phyloP scores from a whole-genome alignment of 1,140 invertebrate species.

The Tetragnatha versicolor region DNA sequence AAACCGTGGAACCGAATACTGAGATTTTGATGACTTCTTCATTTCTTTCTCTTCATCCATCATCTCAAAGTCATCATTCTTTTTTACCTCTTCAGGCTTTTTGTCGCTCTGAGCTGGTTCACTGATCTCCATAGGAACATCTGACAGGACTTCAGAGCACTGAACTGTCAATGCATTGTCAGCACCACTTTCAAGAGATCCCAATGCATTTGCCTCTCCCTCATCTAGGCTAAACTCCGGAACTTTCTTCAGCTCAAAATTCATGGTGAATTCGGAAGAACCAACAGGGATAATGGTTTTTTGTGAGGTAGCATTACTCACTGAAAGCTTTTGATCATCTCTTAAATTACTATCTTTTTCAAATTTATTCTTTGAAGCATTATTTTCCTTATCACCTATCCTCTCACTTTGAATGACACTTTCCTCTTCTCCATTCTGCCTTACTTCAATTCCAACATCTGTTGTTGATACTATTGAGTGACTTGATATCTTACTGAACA shows the following conservation, averaged over 20 bases:
- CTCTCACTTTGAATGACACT: not conserved
- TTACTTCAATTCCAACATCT: slow-evolving; percentile 4
- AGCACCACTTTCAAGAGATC: slow-evolving; percentile 7
- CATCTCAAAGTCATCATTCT: not conserved
- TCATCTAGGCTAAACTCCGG: not conserved
- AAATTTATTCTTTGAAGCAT: not conserved
- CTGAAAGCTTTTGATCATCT: not conserved
- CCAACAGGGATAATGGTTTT: slow-evolving; percentile 15
- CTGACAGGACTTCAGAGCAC: not conserved
- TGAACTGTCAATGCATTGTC: slow-evolving; percentile 8
- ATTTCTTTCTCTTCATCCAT: not conserved
- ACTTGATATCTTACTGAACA: slow-evolving; percentile 42
- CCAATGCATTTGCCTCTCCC: not conserved
- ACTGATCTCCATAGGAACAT: not conserved
- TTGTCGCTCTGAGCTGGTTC: not conserved
- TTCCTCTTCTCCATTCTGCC: slow-evolving; percentile 1
- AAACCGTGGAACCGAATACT: slow-evolving; percentile 72
- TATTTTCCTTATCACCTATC: not conserved
- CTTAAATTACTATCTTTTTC: not conserved
- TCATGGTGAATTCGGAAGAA: slow-evolving; percentile 12
- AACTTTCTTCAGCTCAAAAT: slow-evolving; percentile 9
- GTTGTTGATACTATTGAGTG: slow-evolving; percentile 3
- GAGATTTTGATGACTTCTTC: slow-evolving; percentile 12
- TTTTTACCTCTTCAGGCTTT: not conserved
- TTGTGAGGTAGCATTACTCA: slow-evolving; percentile 1